phyloP scores from a whole-genome alignment of 2,797 vertebrate species.

The Scarus forsteni region DNA sequence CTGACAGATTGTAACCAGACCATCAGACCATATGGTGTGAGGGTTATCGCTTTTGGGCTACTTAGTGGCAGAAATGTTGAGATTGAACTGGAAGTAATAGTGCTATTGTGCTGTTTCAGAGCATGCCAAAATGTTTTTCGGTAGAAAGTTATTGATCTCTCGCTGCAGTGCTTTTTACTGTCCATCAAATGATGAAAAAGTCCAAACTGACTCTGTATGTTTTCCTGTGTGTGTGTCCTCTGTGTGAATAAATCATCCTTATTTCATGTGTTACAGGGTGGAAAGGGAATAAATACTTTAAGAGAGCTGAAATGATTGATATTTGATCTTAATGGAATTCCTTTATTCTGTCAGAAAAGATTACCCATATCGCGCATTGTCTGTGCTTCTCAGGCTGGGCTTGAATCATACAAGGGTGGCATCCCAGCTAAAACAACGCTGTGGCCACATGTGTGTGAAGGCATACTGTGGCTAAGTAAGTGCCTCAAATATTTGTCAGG shows the following conservation, averaged over 20 bases:
- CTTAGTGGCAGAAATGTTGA: slow-evolving; percentile 63
- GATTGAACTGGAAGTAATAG: slow-evolving; percentile 53
- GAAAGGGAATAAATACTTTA: slow-evolving; percentile 64
- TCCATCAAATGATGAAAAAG: slow-evolving; percentile 14
- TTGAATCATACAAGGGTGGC: slow-evolving; percentile 41
- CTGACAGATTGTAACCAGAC: slow-evolving; percentile 71
- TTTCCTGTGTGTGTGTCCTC: neutral
- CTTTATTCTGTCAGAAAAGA: slow-evolving; percentile 70
- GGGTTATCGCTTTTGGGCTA: slow-evolving; percentile 60
- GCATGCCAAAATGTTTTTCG: slow-evolving; percentile 23
- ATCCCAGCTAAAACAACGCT: slow-evolving; percentile 53
- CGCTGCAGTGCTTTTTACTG: slow-evolving; percentile 6
- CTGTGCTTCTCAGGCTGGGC: slow-evolving; percentile 43
- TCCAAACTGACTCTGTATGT: slow-evolving; percentile 2
- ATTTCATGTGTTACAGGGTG: slow-evolving; percentile 14
- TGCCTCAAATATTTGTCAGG: slow-evolving; percentile 81
- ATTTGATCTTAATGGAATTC: slow-evolving; percentile 64
- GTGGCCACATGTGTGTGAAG: slow-evolving; percentile 73
- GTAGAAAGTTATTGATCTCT: slow-evolving; percentile 18
- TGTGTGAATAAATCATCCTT: slow-evolving; percentile 5
- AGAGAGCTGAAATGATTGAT: slow-evolving; percentile 52
- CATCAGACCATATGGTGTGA: slow-evolving; percentile 70
- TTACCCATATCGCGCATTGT: slow-evolving; percentile 17
- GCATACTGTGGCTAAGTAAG: slow-evolving; percentile 72
- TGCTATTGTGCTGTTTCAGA: slow-evolving; percentile 32